Base-by-base conservation (phyloP, 2,797 vertebrate genomes). In the Urosaurus nigricauda region DNA sequence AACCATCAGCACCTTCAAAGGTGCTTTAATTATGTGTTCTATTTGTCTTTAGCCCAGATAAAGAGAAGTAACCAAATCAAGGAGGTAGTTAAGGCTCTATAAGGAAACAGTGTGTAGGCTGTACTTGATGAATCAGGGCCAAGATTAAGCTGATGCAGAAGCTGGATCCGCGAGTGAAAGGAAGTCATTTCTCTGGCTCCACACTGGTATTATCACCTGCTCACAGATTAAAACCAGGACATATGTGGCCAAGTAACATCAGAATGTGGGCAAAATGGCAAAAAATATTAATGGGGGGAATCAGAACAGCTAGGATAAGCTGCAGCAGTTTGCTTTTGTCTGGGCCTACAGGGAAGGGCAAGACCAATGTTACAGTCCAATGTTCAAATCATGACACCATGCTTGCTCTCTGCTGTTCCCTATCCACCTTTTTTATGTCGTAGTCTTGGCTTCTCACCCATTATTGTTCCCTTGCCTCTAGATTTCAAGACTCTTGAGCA, bases 11-110 rank as follows among this genome's bases (percentile, higher is more conserved):
- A n/a, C n/a, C 32, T 51, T 79, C 19, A 35, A 87, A 87, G 63
- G 65, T 6, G 5, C 65, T 80, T 32, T 87, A 80, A 87, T 87
- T 58, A 80, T 79, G 68, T 71, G 85, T 80, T 71, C n/a, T 24
- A 29, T 37, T 47, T 71, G 51, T 70, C 24, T 58, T 43, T 32
- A 58, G 79, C 51, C 65, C 53, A 71, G 85, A 80, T 87, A 71
- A 87, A 37, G 47, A 71, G 51, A 32, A 32, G 37, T n/a, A 47
- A 8, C 37, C 56, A 24, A 40, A 79, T 17, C n/a, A 53, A 2
- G 24, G 65, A 71, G 65, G 11, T 37, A 21, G 85, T 35, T 35
- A 24, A 16, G 2, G 21, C 47, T 17, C 79, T 56, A 24, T 19
- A 79, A 70, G 77, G 85, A 79, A 70, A 58, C 58, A 35, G 85